Base-by-base conservation (phyloP, 2,797 vertebrate genomes). In the Todus mexicanus region DNA sequence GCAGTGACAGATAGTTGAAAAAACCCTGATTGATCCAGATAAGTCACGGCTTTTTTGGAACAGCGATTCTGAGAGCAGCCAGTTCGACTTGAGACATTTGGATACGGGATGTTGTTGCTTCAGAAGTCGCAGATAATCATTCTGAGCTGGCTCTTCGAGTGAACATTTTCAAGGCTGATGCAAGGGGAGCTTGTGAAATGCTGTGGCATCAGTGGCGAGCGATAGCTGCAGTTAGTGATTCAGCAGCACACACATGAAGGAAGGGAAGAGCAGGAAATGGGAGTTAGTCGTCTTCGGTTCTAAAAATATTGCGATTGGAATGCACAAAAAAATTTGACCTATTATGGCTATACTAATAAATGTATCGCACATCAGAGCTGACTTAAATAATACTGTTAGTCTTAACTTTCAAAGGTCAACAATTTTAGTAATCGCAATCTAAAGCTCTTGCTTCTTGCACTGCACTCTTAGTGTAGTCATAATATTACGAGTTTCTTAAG, bases 181-280 rank as follows among this genome's bases (percentile, higher is more conserved):
- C 66, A 93, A 81, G 72, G 54, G 66, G 54, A 91, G 56, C 57
- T 93, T 91, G 56, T 81, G 84, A 92, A 91, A 87, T 45, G 64
- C 64, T 91, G 51, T 89, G 73, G 70, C 76, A 56, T 75, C 79
- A 56, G 54, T 70, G 20, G 7, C 72, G 80, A 56, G 53, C 42
- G 29, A 2, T 80, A n/a, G 66, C 43, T 89, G 70, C 79, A 85
- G 19, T 73, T 31, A 42, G 75, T 87, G 64, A 90, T 93, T 94
- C 92, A 94, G n/a, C 42, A 89, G 16, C 23, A 17, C 61, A 37
- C 18, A 29, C 43, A 42, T 73, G 66, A 93, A 89, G 61, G 74
- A 69, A 91, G 84, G 56, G 43, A 74, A 78, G 92, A 83, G n/a
- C 87, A 92, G 94, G 94, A 96, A 96, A 86, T 96, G 90, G 90